Percentiles rank a stretch among this genome's conserved stretches.
Evolutionary conservation across 1,140 invertebrate genomes (phyloP).

Genomic region (Heliconius congener): DNA sequence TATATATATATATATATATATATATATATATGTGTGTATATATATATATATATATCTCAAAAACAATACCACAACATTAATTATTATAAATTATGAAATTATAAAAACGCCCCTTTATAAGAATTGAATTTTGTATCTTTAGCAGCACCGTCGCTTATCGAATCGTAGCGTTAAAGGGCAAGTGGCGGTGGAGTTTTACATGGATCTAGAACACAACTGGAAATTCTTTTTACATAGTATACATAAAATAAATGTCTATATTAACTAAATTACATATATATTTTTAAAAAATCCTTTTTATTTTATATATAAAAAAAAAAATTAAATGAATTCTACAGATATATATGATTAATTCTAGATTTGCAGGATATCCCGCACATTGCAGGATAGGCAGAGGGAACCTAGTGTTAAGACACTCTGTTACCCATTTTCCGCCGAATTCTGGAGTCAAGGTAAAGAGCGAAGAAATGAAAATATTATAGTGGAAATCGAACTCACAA

Average conservation of each 20-base stretch:
- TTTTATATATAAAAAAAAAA: not conserved
- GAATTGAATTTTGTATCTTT: not conserved
- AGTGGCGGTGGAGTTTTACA: not conserved
- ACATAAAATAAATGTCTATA: not conserved
- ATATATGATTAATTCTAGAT: too few species aligned
- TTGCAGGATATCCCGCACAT: too few species aligned
- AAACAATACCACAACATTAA: not conserved
- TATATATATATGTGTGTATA: too few species aligned
- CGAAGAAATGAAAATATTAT: too few species aligned
- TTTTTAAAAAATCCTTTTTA: not conserved
- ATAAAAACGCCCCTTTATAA: not conserved
- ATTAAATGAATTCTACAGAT: not conserved
- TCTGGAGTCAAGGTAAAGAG: too few species aligned
- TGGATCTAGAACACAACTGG: conserved; percentile 2
- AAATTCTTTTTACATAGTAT: not conserved
- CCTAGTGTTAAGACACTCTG: too few species aligned
- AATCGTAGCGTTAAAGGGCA: not conserved
- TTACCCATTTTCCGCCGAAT: too few species aligned
- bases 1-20: too few species aligned
- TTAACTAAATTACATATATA: not conserved
- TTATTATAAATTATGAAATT: not conserved
- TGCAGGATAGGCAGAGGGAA: too few species aligned
- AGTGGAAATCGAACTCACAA: too few species aligned
- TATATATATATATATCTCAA: too few species aligned
- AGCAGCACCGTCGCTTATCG: not conserved